Base-by-base conservation (phyloP, 2,113 vertebrate species). In the Dasypus novemcinctus region DNA sequence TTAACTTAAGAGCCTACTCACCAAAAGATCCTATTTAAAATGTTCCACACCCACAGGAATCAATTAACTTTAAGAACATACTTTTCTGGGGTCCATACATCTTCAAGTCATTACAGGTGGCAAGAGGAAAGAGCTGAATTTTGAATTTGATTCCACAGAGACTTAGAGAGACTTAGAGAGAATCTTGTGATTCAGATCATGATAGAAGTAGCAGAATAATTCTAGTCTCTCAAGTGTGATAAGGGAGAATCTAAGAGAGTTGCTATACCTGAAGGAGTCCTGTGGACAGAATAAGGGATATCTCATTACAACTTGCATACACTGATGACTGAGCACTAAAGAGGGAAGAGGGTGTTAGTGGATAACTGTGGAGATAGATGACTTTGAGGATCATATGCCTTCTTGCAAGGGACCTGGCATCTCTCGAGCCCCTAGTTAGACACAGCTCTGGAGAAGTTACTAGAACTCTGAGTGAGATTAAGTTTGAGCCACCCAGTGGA, bases 381-480 rank as follows among this genome's bases (percentile, higher is more conserved):
- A 80, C 29, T 59, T 5, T 49, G 33, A 71, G 57, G 59, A 81
- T 5, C 59, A 52, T 17, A 36, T 76, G 31, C 41, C 20, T 63
- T 21, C 10, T 1, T 17, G 0, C 31, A 31, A 63, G 36, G 27
- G 1, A 69, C 31, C n/a, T n/a, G 57, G n/a, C 13, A 25, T 11
- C 46, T 87, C 20, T 87, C 63, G 80, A 36, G 29, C 2, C 31
- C 31, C n/a, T 20, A 36, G 49, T 75, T 88, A 88, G 71, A 52
- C 31, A 36, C 6, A 68, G 43, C 14, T 80, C 41, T 91, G 36
- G n/a, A 80, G 87, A 92, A 81, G 93, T 96, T n/a, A 69, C 72
- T 41, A 89, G 21, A 10, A 88, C 38, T 81, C 84, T 69, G 68
- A 61, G 33, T 87, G 79, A 85, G 91, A 84, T 89, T 75, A 64